A percentile compares a stretch with the other conserved stretches of the same genome.
Conservation (phyloP, 2,797 vertebrate species). For the Acanthurus tractus region DNA sequence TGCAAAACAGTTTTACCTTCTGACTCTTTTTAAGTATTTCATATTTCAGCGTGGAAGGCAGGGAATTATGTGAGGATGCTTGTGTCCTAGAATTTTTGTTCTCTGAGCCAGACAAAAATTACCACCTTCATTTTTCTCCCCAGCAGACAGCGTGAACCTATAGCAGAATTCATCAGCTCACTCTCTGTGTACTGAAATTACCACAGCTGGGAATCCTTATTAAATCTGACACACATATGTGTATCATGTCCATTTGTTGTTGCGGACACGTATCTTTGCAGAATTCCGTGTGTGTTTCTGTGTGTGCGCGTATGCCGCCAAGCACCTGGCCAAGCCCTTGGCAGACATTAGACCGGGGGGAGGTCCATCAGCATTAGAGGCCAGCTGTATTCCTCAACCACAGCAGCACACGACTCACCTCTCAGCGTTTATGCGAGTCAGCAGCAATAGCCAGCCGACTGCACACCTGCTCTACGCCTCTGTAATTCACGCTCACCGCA, state of each 20-base stretch:
- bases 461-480: constrained; percentile 65
- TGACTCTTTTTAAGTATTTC: constrained; percentile 35
- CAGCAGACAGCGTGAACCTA: constrained; percentile 37
- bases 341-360: constrained; percentile 69
- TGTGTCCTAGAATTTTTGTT: constrained; percentile 16
- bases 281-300: neutral
- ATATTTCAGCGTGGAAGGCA: constrained; percentile 17
- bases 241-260: constrained; percentile 18
- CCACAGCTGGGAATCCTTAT: constrained; percentile 60
- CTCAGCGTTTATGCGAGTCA: constrained; percentile 69
- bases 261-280: neutral
- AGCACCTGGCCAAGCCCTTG: constrained; percentile 67
- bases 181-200: constrained; percentile 52
- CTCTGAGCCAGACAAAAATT: constrained; percentile 39
- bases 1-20: constrained; percentile 33
- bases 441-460: constrained; percentile 64
- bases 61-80: constrained; percentile 35
- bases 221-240: constrained; percentile 64
- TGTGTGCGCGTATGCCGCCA: constrained; percentile 33
- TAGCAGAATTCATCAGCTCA: constrained; percentile 52
- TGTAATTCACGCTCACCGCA: constrained; percentile 42
- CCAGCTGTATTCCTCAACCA: constrained; percentile 76
- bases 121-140: constrained; percentile 36
- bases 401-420: constrained; percentile 68
- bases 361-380: constrained; percentile 74